Percentiles rank a stretch among this genome's conserved stretches.
Conservation (phyloP, 2,888 invertebrate genomes). For the Brachyptera risi region DNA sequence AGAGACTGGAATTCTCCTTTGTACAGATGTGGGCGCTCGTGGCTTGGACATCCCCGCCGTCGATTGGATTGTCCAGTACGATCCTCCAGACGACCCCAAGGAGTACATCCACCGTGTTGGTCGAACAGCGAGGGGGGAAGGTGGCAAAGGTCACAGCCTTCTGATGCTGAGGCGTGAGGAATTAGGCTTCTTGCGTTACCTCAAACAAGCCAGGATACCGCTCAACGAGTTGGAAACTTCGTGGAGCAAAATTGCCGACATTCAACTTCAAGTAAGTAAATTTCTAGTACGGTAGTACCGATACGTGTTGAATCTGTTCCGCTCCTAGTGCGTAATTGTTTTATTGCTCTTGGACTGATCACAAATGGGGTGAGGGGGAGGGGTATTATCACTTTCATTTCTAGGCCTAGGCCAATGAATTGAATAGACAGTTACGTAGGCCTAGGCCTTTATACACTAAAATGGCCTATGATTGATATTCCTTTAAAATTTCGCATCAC, state of each 20-base stretch:
- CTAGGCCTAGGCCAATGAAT: no score
- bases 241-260: constrained; percentile 95
- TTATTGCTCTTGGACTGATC: no score
- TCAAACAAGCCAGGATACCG: constrained; percentile 90
- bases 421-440: no score
- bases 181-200: constrained; percentile 86
- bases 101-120: constrained; percentile 99
- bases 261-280: constrained; percentile 83
- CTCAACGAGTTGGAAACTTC: constrained; percentile 97
- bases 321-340: not conserved
- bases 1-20: constrained; percentile 84
- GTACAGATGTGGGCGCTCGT: constrained; percentile 97
- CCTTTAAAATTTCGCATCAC: no score
- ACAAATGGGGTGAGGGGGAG: no score
- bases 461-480: no score
- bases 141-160: constrained; percentile 88
- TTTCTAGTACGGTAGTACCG: not conserved
- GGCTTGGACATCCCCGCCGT: constrained; percentile 95
- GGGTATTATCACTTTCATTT: no score
- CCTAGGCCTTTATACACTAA: no score
- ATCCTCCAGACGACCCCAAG: constrained; percentile 99
- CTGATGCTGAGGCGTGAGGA: constrained; percentile 92
- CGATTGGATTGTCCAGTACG: constrained; percentile 99
- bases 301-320: not conserved
- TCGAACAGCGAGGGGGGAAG: constrained; percentile 93